Conservation (phyloP, 2,888 invertebrate genomes). For the Agrypnus murinus region DNA sequence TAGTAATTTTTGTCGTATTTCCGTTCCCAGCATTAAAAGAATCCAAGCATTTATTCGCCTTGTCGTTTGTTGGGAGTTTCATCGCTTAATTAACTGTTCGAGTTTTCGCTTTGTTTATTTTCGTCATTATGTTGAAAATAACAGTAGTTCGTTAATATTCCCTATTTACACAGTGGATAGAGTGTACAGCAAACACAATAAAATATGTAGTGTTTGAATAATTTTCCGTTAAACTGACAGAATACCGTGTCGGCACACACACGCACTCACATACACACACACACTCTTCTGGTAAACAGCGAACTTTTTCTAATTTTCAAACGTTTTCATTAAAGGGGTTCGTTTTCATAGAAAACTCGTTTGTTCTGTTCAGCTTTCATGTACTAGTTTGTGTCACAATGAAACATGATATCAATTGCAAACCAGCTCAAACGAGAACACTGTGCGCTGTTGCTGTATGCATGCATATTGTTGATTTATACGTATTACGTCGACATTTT, state of each 20-base stretch:
- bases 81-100: conserved; percentile 43
- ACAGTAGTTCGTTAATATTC: conserved; percentile 32
- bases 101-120: conserved; percentile 17
- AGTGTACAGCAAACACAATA: conserved; percentile 24
- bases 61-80: conserved; percentile 26
- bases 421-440: not conserved
- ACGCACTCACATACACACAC: not conserved
- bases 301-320: conserved; percentile 14
- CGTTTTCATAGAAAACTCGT: not conserved
- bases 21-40: conserved; percentile 33
- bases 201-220: conserved; percentile 28
- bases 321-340: conserved; percentile 7
- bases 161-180: conserved; percentile 23
- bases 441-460: not conserved
- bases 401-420: conserved; percentile 19
- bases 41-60: conserved; percentile 25
- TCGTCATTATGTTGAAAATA: conserved; percentile 30
- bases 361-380: no score
- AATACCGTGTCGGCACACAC: not conserved
- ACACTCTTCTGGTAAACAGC: not conserved
- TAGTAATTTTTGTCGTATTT: conserved; percentile 43
- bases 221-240: conserved; percentile 26
- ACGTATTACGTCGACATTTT: conserved; percentile 33
- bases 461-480: conserved; percentile 23
- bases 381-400: not conserved